These are phyloP conservation scores for Varecia variegata DNA, from an alignment of 2,797 vertebrate species.

Conservation along the genomic window DNA sequence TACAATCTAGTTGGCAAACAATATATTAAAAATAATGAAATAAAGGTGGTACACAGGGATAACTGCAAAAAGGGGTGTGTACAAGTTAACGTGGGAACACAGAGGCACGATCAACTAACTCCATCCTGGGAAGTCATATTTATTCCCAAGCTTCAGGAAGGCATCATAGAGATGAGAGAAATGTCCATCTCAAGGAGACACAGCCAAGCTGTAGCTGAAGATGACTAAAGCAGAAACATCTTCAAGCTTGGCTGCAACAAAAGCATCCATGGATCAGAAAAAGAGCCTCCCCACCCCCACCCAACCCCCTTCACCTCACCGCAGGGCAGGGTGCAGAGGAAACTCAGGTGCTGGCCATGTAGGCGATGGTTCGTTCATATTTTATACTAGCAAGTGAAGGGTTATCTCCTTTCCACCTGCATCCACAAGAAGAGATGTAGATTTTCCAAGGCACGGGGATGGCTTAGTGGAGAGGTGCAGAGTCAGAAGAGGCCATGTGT, in stretches of 20 bases:
- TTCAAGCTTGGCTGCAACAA: background rate
- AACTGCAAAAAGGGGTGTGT: background rate
- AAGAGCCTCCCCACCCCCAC: background rate
- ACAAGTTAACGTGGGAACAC: background rate
- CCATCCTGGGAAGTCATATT: background rate
- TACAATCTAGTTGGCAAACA: background rate
- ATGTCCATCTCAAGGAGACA: background rate
- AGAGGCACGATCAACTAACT: background rate
- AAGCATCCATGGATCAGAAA: background rate
- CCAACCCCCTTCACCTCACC: background rate
- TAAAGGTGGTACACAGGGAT: background rate
- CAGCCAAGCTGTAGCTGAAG: background rate
- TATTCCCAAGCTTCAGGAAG: background rate
- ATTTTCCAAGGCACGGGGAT: background rate
- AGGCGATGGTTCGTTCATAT: background rate
- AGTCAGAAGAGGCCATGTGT: background rate
- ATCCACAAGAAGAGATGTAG: background rate
- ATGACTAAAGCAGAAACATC: background rate
- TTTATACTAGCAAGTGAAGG: background rate
- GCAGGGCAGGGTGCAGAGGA: background rate
- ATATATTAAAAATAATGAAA: background rate
- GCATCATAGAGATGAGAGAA: background rate
- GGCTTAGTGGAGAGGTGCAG: background rate
- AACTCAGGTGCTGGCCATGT: background rate
- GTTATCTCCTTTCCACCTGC: background rate